A percentile compares a stretch with the other conserved stretches of the same genome.
These are phyloP conservation scores for Lasioglossum zephyrum DNA, from an alignment of 2,888 invertebrate species.

Conservation along the genomic window DNA sequence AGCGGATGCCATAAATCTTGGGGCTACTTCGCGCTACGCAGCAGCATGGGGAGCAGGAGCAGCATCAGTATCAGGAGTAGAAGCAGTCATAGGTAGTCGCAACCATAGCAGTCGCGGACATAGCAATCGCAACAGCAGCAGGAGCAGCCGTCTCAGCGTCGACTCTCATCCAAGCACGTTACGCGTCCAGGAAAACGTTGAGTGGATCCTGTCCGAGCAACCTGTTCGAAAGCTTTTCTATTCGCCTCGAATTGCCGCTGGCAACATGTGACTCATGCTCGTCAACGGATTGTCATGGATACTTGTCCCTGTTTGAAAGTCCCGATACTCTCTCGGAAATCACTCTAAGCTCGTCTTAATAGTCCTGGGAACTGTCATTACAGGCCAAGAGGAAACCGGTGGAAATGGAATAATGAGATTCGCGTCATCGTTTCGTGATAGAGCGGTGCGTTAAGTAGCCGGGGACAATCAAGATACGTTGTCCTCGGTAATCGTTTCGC, in stretches of 20 bases:
- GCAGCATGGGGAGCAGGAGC: neutral
- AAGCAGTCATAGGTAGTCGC: neutral
- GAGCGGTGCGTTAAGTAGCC: constrained; percentile 30
- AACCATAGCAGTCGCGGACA: neutral
- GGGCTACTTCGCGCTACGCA: constrained; percentile 54
- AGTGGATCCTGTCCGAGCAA: constrained; percentile 45
- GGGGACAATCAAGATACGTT: constrained; percentile 22
- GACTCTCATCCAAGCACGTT: constrained; percentile 14
- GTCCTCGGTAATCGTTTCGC: constrained; percentile 27
- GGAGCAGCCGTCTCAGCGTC: neutral
- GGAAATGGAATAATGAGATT: constrained; percentile 62
- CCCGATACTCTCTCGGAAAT: constrained; percentile 18
- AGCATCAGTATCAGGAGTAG: neutral
- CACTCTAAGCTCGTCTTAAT: constrained; percentile 46
- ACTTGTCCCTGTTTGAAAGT: constrained; percentile 22
- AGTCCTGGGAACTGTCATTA: constrained; percentile 53
- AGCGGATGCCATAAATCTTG: constrained; percentile 68
- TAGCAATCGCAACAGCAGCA: neutral
- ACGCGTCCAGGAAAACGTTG: constrained; percentile 52
- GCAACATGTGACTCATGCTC: constrained; percentile 40
- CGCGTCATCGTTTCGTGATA: constrained; percentile 38
- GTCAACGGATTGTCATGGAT: constrained; percentile 54
- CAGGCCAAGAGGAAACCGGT: constrained; percentile 16
- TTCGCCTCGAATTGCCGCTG: constrained; percentile 18
- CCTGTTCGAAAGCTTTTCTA: constrained; percentile 57